Evolutionary conservation across 2,113 vertebrate species (phyloP).

Genomic region (Myotis lucifugus): DNA sequence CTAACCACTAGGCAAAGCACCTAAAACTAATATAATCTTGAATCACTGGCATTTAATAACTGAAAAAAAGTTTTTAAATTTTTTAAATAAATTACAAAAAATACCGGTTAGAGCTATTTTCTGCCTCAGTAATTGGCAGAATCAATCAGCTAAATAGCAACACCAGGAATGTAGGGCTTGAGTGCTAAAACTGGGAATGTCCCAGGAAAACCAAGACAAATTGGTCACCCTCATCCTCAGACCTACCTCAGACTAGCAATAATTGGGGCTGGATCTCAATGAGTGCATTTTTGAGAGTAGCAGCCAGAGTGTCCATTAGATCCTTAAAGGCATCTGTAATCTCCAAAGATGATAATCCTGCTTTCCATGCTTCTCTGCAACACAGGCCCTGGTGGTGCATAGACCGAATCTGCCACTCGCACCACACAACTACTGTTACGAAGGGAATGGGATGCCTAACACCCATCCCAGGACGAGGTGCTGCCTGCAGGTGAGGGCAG

Average conservation of each 20-base stretch:
- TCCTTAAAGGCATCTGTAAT: neutral
- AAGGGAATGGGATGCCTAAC: neutral
- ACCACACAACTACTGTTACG: fast-evolving
- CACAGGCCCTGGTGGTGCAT: fast-evolving
- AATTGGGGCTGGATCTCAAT: neutral
- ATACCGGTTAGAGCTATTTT: neutral
- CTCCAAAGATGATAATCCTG: neutral
- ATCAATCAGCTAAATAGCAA: neutral
- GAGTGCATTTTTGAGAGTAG: fast-evolving
- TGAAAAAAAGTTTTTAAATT: too few relatives aligned
- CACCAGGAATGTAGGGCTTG: neutral
- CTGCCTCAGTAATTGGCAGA: neutral
- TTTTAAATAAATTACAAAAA: neutral
- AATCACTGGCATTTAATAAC: neutral
- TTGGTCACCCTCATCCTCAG: neutral
- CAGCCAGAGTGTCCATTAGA: fast-evolving
- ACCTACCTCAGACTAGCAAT: neutral
- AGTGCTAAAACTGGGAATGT: neutral
- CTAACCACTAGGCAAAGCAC: neutral
- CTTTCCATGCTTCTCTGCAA: fast-evolving
- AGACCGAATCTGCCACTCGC: fast-evolving
- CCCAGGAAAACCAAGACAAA: too few relatives aligned
- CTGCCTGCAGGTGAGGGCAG: fast-evolving
- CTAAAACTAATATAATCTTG: neutral
- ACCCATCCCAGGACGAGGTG: neutral